A percentile compares a stretch with the other conserved stretches of the same genome.
Conservation (phyloP, 2,113 vertebrate species). For the Oncorhynchus mykiss region DNA sequence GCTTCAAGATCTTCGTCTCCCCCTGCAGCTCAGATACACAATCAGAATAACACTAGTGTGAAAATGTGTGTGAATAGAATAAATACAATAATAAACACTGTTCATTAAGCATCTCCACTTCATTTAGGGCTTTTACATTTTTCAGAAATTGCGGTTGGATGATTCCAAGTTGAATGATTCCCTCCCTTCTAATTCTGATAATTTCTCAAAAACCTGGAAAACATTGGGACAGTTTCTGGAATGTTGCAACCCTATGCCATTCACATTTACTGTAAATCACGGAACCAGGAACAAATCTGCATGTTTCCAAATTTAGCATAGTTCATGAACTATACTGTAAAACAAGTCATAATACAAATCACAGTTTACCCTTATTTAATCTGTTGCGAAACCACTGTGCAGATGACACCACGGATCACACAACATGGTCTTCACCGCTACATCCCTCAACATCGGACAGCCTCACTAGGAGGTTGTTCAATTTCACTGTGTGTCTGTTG, state of each 20-base stretch:
- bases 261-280: no score
- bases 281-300: background rate
- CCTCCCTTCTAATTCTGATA: no score
- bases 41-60: slow-evolving; percentile 64
- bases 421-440: background rate
- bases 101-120: background rate
- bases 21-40: slow-evolving; percentile 83
- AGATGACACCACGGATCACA: background rate
- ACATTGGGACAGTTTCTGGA: no score
- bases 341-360: background rate
- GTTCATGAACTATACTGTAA: background rate
- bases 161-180: no score
- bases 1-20: slow-evolving; percentile 98
- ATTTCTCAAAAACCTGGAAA: no score
- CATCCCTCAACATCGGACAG: background rate
- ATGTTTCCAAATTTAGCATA: background rate
- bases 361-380: background rate
- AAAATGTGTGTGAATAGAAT: slow-evolving; percentile 66
- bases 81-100: background rate
- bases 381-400: background rate
- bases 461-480: background rate
- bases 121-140: background rate
- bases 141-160: background rate
- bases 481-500: background rate
- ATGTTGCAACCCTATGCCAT: background rate